A percentile compares a stretch with the other conserved stretches of the same genome.
Evolutionary conservation across 2,888 invertebrate genomes (phyloP).

Genomic region (Drosophila diplacantha): DNA sequence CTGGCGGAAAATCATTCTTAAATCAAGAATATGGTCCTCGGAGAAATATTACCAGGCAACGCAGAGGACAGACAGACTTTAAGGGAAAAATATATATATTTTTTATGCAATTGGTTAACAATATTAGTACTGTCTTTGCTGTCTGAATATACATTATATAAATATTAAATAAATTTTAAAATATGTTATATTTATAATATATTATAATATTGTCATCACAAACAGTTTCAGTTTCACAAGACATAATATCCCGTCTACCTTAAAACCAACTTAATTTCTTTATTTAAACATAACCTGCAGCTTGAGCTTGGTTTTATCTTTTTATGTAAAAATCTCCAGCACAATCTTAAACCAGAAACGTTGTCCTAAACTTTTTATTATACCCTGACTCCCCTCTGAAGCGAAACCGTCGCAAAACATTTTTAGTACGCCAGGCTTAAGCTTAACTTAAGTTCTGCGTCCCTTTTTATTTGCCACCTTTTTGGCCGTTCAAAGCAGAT

Average conservation of each 20-base stretch:
- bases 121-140: too few species aligned
- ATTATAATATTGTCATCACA: not conserved
- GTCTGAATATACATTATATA: too few species aligned
- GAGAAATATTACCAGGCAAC: not conserved
- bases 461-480: constrained; percentile 13
- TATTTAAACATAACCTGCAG: not conserved
- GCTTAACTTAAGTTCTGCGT: constrained; percentile 12
- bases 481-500: constrained; percentile 22
- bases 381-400: not conserved
- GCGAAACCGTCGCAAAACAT: not conserved
- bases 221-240: not conserved
- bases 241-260: not conserved
- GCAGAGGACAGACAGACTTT: not conserved
- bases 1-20: constrained; percentile 5
- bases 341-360: not conserved
- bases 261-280: not conserved
- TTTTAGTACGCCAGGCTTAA: constrained; percentile 1
- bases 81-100: not conserved
- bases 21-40: constrained; percentile 2
- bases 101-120: not conserved
- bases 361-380: constrained; percentile 3
- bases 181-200: too few species aligned
- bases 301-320: not conserved
- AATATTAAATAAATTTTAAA: too few species aligned
- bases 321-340: not conserved